phyloP scores from a whole-genome alignment of 2,113 vertebrate genomes.

The Neogobius melanostomus region DNA sequence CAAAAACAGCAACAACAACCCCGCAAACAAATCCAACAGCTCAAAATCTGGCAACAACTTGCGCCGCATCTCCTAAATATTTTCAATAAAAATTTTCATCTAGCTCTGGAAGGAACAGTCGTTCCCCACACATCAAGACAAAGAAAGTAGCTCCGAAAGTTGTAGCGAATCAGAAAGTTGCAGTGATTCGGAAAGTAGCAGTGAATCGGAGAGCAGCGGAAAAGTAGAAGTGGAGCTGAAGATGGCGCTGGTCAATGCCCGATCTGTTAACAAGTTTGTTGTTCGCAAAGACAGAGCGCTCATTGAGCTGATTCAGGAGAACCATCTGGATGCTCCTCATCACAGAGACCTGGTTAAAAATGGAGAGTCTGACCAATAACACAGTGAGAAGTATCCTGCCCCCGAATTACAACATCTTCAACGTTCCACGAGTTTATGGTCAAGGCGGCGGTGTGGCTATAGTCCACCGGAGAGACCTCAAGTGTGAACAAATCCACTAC shows the following conservation, averaged over 20 bases:
- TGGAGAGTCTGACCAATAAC: rapidly evolving
- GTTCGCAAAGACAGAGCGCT: rapidly evolving
- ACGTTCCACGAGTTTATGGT: not conserved
- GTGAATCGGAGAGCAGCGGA: not conserved
- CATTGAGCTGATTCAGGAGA: not conserved
- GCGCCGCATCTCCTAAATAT: too few species aligned
- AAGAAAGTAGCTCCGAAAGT: not conserved
- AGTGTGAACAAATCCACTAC: not conserved
- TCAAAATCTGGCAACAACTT: too few species aligned
- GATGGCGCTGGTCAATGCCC: not conserved
- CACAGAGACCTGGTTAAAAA: not conserved
- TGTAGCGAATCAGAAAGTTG: too few species aligned
- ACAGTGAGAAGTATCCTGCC: not conserved
- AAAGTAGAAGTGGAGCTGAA: not conserved
- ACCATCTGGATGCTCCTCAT: not conserved
- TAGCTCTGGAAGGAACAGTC: not conserved
- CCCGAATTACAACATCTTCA: not conserved
- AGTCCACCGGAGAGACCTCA: not conserved
- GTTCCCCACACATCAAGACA: not conserved
- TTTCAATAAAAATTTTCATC: not conserved
- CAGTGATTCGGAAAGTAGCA: not conserved
- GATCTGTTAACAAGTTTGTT: not conserved
- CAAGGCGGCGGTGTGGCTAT: not conserved
- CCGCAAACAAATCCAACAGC: too few species aligned
- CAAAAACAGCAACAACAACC: too few species aligned